Base-by-base conservation (phyloP, 2,888 invertebrate species). In the Oconnorella tubifera region DNA sequence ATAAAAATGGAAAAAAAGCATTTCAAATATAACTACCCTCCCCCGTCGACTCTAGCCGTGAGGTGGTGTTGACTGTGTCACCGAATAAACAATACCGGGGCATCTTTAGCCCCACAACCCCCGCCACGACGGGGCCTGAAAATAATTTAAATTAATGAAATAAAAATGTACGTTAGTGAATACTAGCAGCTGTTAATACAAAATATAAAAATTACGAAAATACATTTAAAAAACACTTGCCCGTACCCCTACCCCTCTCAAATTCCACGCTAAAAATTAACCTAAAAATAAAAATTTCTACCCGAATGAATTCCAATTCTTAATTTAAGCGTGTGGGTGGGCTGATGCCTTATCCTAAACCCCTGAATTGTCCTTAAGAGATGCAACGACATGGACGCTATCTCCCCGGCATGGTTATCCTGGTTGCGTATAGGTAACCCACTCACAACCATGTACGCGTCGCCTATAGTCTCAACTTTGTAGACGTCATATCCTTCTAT, bases 401-500 rank as follows among this genome's bases (percentile, higher is more conserved):
- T 77, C 69, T 81, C 81, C 6, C 80, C 80, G 2, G 79, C 78
- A 66, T 80, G 80, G 29, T 73, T 70, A 67, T 77, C 73, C 1
- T 73, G 75, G 68, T 79, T 79, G 14, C 79, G 66, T 1, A 76
- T 70, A 1, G 80, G 80, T 27, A 80, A 73, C 25, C 80, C 80
- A 25, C 59, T 59, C 33, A 65, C 69, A 4, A 69, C 69, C 69
- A 69, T 69, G 64, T 69, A 69, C 33, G 69, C 69, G 32, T 69
- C 69, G 14, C 69, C 69, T 29, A 68, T 68, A n/a, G 68, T 68
- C 58, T 68, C 68, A 56, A 72, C 72, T 55, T 72, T 72, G 62
- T 72, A 72, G 23, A 98, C 98, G 80, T 80, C 79, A 76, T 91
- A 92, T 79, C 88, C 88, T 0, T 90, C 90, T 75, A 93, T 91